Percentiles rank a stretch among this genome's conserved stretches.
phyloP scores from a whole-genome alignment of 1,140 invertebrate genomes.

The Trachymyrmex cornetzi region DNA sequence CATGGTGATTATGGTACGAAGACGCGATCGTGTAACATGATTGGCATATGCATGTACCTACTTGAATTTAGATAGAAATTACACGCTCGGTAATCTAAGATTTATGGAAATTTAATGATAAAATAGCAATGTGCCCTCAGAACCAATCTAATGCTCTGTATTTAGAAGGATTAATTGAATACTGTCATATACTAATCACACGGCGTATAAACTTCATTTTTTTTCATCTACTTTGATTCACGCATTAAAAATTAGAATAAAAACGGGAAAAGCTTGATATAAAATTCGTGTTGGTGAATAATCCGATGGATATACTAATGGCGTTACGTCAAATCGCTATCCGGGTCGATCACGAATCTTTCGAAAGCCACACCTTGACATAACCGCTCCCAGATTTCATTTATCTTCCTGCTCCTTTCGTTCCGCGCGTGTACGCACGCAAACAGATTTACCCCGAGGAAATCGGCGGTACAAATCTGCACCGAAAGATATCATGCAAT shows the following conservation, averaged over 20 bases:
- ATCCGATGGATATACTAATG: slow-evolving; percentile 60
- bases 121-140: background rate
- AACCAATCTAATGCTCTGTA: background rate
- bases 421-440: slow-evolving; percentile 47
- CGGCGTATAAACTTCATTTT: background rate
- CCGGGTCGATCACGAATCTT: slow-evolving; percentile 55
- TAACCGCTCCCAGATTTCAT: slow-evolving; percentile 63
- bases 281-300: slow-evolving; percentile 30
- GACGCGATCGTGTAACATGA: slow-evolving; percentile 36
- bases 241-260: background rate
- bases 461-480: slow-evolving; percentile 10
- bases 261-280: slow-evolving; percentile 6
- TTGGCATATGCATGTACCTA: slow-evolving; percentile 16
- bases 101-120: slow-evolving; percentile 26
- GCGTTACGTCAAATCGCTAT: slow-evolving; percentile 48
- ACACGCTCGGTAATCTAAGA: background rate
- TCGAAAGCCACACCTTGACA: slow-evolving; percentile 62
- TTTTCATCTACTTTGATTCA: background rate
- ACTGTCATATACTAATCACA: background rate
- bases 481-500: background rate
- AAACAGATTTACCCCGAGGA: slow-evolving; percentile 5
- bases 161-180: background rate
- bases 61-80: slow-evolving; percentile 33
- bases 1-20: slow-evolving; percentile 39
- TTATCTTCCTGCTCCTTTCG: slow-evolving; percentile 29